Base-by-base conservation (phyloP, 92 coral and sea anemone genomes). In the Epizoanthus rinbou region DNA sequence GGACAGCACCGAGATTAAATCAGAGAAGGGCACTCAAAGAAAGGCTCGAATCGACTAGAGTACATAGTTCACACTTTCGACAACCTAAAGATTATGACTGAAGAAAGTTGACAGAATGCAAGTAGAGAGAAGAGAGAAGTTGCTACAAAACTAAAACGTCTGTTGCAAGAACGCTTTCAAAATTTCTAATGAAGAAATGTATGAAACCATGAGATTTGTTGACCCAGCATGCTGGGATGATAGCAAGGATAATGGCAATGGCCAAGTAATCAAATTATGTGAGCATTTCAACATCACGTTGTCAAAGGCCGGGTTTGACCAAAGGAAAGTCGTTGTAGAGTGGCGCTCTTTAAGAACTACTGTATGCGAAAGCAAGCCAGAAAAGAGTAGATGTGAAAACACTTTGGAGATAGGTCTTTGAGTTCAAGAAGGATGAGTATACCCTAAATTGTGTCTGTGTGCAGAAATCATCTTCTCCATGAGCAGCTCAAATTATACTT, bases 401-500 rank as follows among this genome's bases (percentile, higher is more conserved):
- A 75, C 28, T 75, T 19, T 75, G 81, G 81, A 41, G 47, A 50
- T 19, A 23, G 56, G 23, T 70, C 5, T 72, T 45, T 72, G 31
- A 72, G 41, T 63, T 23, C 19, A 76, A 76, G 82, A 22, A 50
- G 43, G 37, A 57, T 9, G 54, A 24, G 19, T 28, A n/a, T 24
- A 33, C 57, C 82, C 69, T 23, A 76, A 76, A 41, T 50, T 76
- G 64, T 76, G 23, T 57, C 69, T 57, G 5, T 57, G 67, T 10
- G 47, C 82, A 58, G 69, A 76, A 25, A 57, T 76, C 23, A 63
- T 76, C 6, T 17, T 76, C 41, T 47, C 43, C 31, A 47, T 57
- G 56, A 57, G 82, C 2, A 23, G 82, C 64, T 57, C 82, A 35
- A 76, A 76, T 76, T 57, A 78, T 57, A 50, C 83, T 78, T 57